Conservation (phyloP, 2,797 vertebrate genomes). For the Bucorvus abyssinicus region DNA sequence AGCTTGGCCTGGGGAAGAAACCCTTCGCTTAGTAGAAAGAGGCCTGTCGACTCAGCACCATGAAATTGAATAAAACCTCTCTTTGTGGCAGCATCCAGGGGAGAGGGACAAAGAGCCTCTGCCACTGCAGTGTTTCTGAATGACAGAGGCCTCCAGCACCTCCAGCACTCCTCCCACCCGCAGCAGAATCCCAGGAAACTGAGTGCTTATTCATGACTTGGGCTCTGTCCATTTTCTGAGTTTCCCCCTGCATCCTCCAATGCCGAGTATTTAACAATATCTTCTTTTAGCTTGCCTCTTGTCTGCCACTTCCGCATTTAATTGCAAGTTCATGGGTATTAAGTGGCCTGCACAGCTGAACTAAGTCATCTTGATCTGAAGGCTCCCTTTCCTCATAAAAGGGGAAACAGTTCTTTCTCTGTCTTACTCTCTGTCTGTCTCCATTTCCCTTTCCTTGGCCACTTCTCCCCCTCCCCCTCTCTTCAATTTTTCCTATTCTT, state of each 20-base stretch:
- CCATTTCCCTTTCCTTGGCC: conserved; percentile 10
- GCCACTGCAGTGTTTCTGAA: conserved; percentile 68
- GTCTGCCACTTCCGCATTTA: conserved; percentile 88
- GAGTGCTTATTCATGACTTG: conserved; percentile 84
- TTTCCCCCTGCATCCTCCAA: conserved; percentile 67
- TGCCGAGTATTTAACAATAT: conserved; percentile 79
- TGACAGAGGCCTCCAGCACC: conserved; percentile 64
- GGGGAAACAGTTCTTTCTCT: conserved; percentile 70
- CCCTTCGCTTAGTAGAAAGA: conserved; percentile 46
- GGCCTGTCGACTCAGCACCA: conserved; percentile 77
- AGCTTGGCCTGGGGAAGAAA: conserved; percentile 67
- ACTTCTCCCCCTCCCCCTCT: not conserved
- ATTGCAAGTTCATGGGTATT: conserved; percentile 87
- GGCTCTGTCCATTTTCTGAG: conserved; percentile 68
- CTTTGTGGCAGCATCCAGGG: conserved; percentile 84
- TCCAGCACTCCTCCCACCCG: conserved; percentile 50
- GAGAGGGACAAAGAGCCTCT: conserved; percentile 83
- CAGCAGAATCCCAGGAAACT: conserved; percentile 72
- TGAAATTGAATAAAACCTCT: conserved; percentile 85
- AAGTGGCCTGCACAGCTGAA: conserved; percentile 81
- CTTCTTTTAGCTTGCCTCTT: conserved; percentile 85
- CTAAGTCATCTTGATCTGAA: conserved; percentile 51
- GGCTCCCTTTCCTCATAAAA: conserved; percentile 57
- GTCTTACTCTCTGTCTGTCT: conserved; percentile 42
- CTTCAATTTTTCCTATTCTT: not conserved